phyloP scores from a whole-genome alignment of 2,113 vertebrate genomes.

The Strix uralensis region DNA sequence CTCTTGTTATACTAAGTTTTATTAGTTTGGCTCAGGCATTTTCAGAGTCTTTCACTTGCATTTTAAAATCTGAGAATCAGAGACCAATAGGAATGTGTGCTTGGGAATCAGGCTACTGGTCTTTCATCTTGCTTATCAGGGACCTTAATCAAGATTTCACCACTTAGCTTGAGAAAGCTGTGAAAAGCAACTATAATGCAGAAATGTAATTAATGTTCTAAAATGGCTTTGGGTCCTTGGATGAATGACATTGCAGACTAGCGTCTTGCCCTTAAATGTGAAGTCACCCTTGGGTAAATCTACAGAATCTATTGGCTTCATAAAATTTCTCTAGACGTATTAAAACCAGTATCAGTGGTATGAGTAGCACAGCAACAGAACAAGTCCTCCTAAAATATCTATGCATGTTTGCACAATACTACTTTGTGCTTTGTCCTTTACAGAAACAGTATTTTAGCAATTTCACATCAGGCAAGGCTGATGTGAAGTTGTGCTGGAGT shows the following conservation, averaged over 20 bases:
- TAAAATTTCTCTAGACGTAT: neutral
- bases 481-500: neutral
- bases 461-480: neutral
- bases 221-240: neutral
- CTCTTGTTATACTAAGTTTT: neutral
- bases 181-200: neutral
- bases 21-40: neutral
- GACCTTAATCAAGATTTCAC: conserved; percentile 5
- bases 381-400: neutral
- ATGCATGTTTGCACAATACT: neutral
- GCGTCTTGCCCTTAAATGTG: neutral
- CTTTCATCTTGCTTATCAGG: neutral
- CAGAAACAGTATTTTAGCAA: neutral
- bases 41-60: neutral
- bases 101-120: neutral
- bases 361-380: neutral
- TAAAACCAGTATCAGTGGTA: neutral
- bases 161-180: neutral
- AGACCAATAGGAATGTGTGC: neutral
- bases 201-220: conserved; percentile 2
- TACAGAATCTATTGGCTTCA: neutral
- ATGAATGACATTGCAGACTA: neutral
- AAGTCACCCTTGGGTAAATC: neutral
- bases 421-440: neutral
- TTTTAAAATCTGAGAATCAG: neutral